phyloP scores from a whole-genome alignment of 2,113 vertebrate species.

The Cygnus buccinator region DNA sequence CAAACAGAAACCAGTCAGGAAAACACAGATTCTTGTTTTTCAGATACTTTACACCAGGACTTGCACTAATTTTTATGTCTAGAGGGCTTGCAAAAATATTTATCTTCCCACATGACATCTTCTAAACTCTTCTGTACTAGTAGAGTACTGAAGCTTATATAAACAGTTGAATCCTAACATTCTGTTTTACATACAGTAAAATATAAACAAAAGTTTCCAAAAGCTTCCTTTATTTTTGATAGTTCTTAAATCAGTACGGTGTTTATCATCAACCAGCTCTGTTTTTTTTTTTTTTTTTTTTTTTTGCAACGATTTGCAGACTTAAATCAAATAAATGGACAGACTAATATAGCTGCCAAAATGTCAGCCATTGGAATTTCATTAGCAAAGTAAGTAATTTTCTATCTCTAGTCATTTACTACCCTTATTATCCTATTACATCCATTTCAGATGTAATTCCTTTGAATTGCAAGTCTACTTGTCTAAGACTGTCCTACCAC shows the following conservation, averaged over 20 bases:
- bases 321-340: constrained; percentile 2
- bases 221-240: not conserved
- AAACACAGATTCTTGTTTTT: not conserved
- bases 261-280: not conserved
- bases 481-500: not conserved
- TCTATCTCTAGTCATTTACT: not conserved
- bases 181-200: not conserved
- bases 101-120: not conserved
- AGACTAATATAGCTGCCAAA: not conserved
- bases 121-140: not conserved
- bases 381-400: constrained; percentile 14
- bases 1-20: not conserved
- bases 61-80: not conserved
- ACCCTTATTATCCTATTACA: not conserved
- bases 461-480: not conserved
- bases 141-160: not conserved
- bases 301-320: not conserved
- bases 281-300: not conserved
- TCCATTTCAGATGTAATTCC: constrained; percentile 6
- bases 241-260: not conserved
- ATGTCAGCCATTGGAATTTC: constrained; percentile 17
- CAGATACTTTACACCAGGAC: not conserved
- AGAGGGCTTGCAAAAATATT: not conserved
- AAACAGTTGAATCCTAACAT: not conserved
- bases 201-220: not conserved